Base-by-base conservation (phyloP, 2,888 invertebrate species). In the Hymenopus coronatus region DNA sequence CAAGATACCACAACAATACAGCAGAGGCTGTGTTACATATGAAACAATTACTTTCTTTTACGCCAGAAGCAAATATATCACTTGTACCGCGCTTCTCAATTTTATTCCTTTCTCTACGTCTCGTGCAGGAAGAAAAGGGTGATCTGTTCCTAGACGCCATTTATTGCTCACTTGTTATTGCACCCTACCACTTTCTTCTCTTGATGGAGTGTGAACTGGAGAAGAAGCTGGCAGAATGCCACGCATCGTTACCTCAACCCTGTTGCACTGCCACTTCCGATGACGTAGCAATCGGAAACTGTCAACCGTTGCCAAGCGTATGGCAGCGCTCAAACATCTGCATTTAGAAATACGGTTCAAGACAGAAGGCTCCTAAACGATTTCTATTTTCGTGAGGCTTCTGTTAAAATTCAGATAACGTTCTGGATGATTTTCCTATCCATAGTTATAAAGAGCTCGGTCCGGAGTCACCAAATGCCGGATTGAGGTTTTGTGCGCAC, bases 101-200 rank as follows among this genome's bases (percentile, higher is more conserved):
- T 40, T 54, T 81, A 70, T 82, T 81, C 81, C 82, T 70, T 28
- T 25, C 27, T n/a, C 81, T 87, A 12, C 12, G 25, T 14, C 28
- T 30, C 85, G n/a, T 20, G 30, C 87, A 83, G n/a, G 40, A 88
- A 88, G 84, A 85, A 70, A 70, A 25, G 20, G 54, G 25, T 12
- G 40, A 40, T 40, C 40, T 40, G 40, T 40, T 40, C 12, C 40
- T 12, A 70, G 84, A 33, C 85, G 88, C 84, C 83, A 88, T 88
- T 88, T 88, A 88, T 88, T 84, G 85, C 88, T 82, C 88, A 88
- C 88, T 88, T 88, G 88, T 88, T 88, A 88, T 83, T 84, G 70
- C 85, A 27, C 28, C 28, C 33, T 6, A 12, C 12, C 82, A 28
- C 9, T 83, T 83, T 87, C n/a, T n/a, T n/a, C 82, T 85, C 84